Conservation (phyloP, 1,140 invertebrate genomes). For the Cataglyphis hispanica region DNA sequence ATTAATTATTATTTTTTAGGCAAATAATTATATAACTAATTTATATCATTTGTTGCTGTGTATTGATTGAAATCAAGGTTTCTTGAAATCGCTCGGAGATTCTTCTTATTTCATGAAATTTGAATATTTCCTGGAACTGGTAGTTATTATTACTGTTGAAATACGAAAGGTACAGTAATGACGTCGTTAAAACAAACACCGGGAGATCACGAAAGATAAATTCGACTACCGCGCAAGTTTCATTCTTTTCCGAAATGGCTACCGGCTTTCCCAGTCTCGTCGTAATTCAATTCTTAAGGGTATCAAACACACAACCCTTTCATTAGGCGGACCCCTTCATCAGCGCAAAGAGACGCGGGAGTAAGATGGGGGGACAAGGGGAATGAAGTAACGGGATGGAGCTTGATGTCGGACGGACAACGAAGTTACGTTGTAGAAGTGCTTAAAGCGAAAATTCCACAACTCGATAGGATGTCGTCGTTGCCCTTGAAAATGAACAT, state of each 20-base stretch:
- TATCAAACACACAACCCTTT: conserved; percentile 84
- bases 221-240: conserved; percentile 52
- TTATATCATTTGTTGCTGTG: not conserved
- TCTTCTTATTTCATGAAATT: conserved; percentile 7
- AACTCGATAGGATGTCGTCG: conserved; percentile 73
- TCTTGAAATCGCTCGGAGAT: not conserved
- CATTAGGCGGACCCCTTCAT: conserved; percentile 82
- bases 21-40: not conserved
- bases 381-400: conserved; percentile 44
- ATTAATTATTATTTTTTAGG: not conserved
- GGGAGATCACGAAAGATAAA: conserved; percentile 73
- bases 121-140: conserved; percentile 10
- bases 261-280: conserved; percentile 71
- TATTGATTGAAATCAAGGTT: not conserved
- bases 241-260: conserved; percentile 75
- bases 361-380: not conserved
- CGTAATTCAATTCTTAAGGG: conserved; percentile 84
- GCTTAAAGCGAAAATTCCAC: conserved; percentile 80
- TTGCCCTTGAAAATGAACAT: conserved; percentile 45
- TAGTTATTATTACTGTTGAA: conserved; percentile 42
- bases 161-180: conserved; percentile 34
- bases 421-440: conserved; percentile 81
- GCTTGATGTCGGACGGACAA: conserved; percentile 64
- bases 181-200: conserved; percentile 63
- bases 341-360: conserved; percentile 76